Evolutionary conservation across 2,888 invertebrate species (phyloP), one percentile per base, ranked within the genome.

Genomic region (Thera britannica): DNA sequence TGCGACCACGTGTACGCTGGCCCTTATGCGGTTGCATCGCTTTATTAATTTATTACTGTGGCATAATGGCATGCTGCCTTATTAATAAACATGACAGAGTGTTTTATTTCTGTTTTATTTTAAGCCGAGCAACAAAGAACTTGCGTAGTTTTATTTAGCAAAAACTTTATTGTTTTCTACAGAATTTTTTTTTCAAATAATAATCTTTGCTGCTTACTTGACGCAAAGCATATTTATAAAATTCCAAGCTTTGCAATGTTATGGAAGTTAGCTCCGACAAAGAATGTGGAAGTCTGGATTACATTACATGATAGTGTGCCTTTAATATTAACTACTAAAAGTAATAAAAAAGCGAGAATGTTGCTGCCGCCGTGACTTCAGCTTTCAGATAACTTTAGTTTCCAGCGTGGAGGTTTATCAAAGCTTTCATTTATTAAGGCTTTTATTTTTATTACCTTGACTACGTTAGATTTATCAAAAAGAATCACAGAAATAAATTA

Each of bases 21-120:
- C 62, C 72, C 65, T 69, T 69, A 63, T 57, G 51, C 59, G 54
- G 48, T 62, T 72, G 72, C 74, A 70, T 59, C 64, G 68, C 49
- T 65, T 69, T 66, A 70, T 70, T 70, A 70, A 72, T 74, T 72
- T 74, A 74, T 65, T 52, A 55, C 55, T 58, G 56, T 52, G 44
- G 62, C 57, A 12, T 57, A 46, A 61, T 61, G 49, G 11, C 35
- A 68, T 11, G 58, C 9, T 3, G 58, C 34, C 57, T 62, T 51
- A 62, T 62, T 67, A 67, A 65, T 64, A 62, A 62, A 64, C 51
- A 38, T 58, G 23, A 38, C 49, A 9, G 23, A 1, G 12, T 38
- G 51, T 46, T 61, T 59, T 61, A 58, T 66, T 58, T 66, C 12
- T 58, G 51, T 61, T 63, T 60, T 46, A 11, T 41, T 54, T 58